phyloP scores from a whole-genome alignment of 2,888 invertebrate genomes.

The Agriopis marginaria region DNA sequence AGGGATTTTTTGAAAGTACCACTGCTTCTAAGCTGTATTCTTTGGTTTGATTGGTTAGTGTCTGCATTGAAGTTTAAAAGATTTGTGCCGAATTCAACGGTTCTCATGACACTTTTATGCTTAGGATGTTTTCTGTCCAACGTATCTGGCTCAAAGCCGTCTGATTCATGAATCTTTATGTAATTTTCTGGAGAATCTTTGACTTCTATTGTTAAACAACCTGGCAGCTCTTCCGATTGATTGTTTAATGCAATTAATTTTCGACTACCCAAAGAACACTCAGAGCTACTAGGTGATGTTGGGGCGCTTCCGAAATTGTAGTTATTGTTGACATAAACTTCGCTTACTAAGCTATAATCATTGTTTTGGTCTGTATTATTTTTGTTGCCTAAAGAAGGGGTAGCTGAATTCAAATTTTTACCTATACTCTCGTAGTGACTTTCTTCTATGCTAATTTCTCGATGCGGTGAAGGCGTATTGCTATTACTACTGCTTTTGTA shows the following conservation, averaged over 20 bases:
- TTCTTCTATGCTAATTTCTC: slow-evolving; percentile 65
- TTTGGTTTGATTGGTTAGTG: slow-evolving; percentile 64
- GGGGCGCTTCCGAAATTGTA: slow-evolving; percentile 88
- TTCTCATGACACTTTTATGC: slow-evolving; percentile 67
- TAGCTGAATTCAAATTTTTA: slow-evolving; percentile 40
- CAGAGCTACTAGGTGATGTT: slow-evolving; percentile 86
- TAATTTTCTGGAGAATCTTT: slow-evolving; percentile 93
- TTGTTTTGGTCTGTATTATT: slow-evolving; percentile 58
- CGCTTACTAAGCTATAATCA: slow-evolving; percentile 90
- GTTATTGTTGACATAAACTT: slow-evolving; percentile 92
- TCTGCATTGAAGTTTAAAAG: slow-evolving; percentile 64
- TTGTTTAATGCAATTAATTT: slow-evolving; percentile 82
- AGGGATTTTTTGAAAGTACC: slow-evolving; percentile 89
- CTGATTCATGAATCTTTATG: slow-evolving; percentile 91
- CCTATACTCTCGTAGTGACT: slow-evolving; percentile 80
- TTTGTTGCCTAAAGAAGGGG: slow-evolving; percentile 47
- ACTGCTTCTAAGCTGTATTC: slow-evolving; percentile 89
- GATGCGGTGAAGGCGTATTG: slow-evolving; percentile 77
- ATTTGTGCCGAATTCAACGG: slow-evolving; percentile 69
- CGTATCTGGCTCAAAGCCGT: slow-evolving; percentile 94
- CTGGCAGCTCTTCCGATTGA: slow-evolving; percentile 88
- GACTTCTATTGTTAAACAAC: slow-evolving; percentile 93
- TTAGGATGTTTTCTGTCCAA: slow-evolving; percentile 91
- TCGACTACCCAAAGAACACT: slow-evolving; percentile 86
- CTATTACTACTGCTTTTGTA: slow-evolving; percentile 88